phyloP scores from a whole-genome alignment of 2,113 vertebrate species.

The Nycticebus coucang region DNA sequence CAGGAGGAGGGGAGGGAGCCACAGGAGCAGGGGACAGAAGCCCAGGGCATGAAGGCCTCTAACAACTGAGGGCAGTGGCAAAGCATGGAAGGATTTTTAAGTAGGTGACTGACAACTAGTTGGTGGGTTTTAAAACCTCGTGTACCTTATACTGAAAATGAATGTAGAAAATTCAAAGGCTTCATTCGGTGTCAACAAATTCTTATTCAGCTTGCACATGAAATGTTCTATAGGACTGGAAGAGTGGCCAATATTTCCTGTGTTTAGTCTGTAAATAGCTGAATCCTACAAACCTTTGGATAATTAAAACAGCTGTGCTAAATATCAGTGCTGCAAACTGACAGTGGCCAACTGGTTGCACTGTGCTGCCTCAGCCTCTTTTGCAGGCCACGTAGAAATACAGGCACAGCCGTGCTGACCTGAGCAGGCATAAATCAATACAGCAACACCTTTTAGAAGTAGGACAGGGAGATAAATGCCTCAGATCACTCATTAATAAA shows the following conservation, averaged over 20 bases:
- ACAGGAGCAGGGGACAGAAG: neutral
- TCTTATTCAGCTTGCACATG: neutral
- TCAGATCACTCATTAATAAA: neutral
- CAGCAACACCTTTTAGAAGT: neutral
- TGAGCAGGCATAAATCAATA: neutral
- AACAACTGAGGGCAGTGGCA: neutral
- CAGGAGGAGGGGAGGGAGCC: neutral
- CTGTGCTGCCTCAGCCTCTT: fast-evolving
- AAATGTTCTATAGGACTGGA: neutral
- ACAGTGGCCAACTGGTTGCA: fast-evolving
- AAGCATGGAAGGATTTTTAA: neutral
- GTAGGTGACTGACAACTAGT: neutral
- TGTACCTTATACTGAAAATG: neutral
- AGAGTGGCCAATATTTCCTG: neutral
- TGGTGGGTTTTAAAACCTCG: neutral
- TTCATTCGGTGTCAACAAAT: neutral
- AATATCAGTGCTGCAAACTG: neutral
- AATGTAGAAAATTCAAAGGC: neutral
- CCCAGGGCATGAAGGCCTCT: neutral
- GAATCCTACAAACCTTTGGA: neutral
- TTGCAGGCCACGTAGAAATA: neutral
- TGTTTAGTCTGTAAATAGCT: neutral
- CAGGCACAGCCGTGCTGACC: neutral
- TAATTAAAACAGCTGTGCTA: neutral
- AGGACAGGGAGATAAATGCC: neutral